phyloP scores from a whole-genome alignment of 2,113 vertebrate species.

The Ophthalmolycus amberensis region DNA sequence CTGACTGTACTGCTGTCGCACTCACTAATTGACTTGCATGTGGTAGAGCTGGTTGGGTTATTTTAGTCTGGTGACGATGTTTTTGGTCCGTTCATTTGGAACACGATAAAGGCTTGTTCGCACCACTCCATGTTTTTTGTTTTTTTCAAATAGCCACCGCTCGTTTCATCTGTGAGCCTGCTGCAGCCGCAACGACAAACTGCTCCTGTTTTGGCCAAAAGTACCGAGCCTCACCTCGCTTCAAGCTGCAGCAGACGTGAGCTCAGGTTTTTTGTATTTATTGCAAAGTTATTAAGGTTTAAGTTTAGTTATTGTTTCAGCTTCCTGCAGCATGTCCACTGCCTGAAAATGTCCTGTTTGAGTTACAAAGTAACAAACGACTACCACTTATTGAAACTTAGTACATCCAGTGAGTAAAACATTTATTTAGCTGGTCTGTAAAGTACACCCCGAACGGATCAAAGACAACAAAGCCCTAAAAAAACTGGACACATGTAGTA shows the following conservation, averaged over 20 bases:
- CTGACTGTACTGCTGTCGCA: not conserved
- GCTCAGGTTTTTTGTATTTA: not conserved
- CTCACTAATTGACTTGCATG: slow-evolving; percentile 14
- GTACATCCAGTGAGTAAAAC: not conserved
- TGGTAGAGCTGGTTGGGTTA: slow-evolving; percentile 8
- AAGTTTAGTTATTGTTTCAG: not conserved
- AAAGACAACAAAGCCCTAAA: slow-evolving; percentile 12
- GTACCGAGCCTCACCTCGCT: not conserved
- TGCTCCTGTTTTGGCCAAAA: slow-evolving; percentile 6
- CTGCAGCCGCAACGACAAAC: not conserved
- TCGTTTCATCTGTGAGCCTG: not conserved
- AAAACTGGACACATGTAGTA: slow-evolving; percentile 33
- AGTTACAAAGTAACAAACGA: not conserved
- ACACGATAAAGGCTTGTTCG: slow-evolving; percentile 16
- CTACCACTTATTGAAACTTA: not conserved
- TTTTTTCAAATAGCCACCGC: not conserved
- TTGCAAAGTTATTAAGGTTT: not conserved
- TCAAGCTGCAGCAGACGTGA: not conserved
- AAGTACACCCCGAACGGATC: not conserved
- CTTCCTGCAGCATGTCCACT: not conserved
- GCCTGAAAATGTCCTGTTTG: not conserved
- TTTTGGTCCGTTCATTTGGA: slow-evolving; percentile 14
- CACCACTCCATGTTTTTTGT: not conserved
- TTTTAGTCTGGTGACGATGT: slow-evolving; percentile 14
- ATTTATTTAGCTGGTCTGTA: not conserved